phyloP scores from a whole-genome alignment of 2,888 invertebrate species.

The Ommatoiulus sabulosus region DNA sequence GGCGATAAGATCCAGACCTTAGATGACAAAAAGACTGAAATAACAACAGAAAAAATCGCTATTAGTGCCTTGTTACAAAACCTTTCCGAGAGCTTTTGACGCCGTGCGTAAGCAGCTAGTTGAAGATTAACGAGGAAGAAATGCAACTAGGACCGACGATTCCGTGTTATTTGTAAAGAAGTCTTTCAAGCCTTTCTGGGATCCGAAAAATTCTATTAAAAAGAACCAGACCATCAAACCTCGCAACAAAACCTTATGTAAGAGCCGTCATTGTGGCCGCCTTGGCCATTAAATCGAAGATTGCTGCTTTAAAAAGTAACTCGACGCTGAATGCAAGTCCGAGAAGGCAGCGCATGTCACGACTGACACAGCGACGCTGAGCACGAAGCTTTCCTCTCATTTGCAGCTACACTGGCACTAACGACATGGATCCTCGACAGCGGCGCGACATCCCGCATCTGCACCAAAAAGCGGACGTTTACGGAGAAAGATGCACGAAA shows the following conservation, averaged over 20 bases:
- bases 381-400: too few species aligned
- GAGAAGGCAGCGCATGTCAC: too few species aligned
- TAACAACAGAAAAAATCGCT: slow-evolving; percentile 16
- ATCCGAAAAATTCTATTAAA: too few species aligned
- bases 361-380: too few species aligned
- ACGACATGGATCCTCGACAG: neutral
- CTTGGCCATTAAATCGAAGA: neutral
- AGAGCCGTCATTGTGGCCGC: neutral
- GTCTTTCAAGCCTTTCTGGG: too few species aligned
- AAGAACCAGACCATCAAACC: neutral
- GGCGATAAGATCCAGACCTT: neutral
- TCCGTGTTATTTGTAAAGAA: too few species aligned
- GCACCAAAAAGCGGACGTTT: neutral
- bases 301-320: neutral
- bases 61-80: slow-evolving; percentile 17
- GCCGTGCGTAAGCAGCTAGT: too few species aligned
- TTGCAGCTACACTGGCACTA: neutral
- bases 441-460: neutral
- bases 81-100: neutral
- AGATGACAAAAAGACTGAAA: slow-evolving; percentile 42
- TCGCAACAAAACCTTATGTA: neutral
- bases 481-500: too few species aligned
- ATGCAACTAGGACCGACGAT: too few species aligned
- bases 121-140: too few species aligned
- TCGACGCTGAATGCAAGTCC: neutral